phyloP scores from a whole-genome alignment of 2,113 vertebrate species.

The Tenebrosternarchus preto region DNA sequence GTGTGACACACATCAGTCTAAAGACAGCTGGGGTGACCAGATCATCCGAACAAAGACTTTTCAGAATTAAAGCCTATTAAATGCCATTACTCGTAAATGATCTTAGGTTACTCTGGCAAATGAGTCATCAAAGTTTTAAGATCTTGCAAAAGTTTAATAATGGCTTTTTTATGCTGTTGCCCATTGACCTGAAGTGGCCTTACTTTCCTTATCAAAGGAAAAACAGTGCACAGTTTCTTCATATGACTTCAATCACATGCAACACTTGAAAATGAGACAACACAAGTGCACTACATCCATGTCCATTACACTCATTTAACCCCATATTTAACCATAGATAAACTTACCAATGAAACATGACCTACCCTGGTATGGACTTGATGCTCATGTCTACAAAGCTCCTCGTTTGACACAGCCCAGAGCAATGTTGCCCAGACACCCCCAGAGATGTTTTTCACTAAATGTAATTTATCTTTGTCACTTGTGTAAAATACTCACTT shows the following conservation, averaged over 20 bases:
- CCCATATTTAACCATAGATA: conserved; percentile 7
- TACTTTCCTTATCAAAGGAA: neutral
- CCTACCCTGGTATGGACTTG: conserved; percentile 12
- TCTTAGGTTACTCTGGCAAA: neutral
- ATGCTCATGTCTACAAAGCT: conserved; percentile 22
- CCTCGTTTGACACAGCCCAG: conserved; percentile 8
- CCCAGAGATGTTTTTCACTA: neutral
- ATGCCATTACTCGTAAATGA: neutral
- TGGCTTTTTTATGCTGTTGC: neutral
- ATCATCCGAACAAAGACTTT: neutral
- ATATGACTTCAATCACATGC: neutral
- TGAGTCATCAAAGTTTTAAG: neutral
- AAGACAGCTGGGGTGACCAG: conserved; percentile 16
- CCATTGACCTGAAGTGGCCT: neutral
- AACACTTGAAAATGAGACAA: neutral
- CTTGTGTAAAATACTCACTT: conserved; percentile 47
- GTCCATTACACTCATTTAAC: neutral
- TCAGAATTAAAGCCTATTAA: neutral
- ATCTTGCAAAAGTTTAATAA: neutral
- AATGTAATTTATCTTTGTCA: conserved; percentile 50
- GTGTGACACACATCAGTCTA: neutral
- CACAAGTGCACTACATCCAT: neutral
- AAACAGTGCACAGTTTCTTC: neutral
- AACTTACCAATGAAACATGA: neutral
- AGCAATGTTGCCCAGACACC: neutral